Base-by-base conservation (phyloP, 1,140 invertebrate species). In the Megalonaias nervosa region DNA sequence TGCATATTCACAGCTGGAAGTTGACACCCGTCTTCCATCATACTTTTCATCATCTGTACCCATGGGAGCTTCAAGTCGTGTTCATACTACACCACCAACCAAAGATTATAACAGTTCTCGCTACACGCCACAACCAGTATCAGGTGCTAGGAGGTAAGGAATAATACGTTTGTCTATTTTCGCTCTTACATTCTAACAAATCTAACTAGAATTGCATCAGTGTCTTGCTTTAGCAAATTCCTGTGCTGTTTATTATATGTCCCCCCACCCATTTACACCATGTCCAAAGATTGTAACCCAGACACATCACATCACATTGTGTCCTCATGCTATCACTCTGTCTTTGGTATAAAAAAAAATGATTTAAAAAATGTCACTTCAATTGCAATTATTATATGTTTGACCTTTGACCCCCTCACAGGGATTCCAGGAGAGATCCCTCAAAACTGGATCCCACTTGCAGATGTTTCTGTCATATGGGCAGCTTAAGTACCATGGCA, bases 141-240 rank as follows among this genome's bases (percentile, higher is more conserved):
- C 82, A 67, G 82, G 84, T 85, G 84, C 84, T 85, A 84, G 84
- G 82, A 82, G 84, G 84, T 85, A 67, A 59, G 62, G 62, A 61
- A 57, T 61, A 11, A 21, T 1, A 67, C 4, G 26, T 31, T 31
- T 31, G 13, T 59, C 17, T 74, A 1, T 21, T 13, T 74, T 17
- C 1, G 1, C 56, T 59, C 12, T 15, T 21, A n/a, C 0, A 26
- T 14, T 23, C 1, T 14, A 26, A 65, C 6, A 48, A 48, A 48
- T 48, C 38, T 48, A 48, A 48, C 38, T 6, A 9, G 38, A 48
- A 48, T 11, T 61, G 62, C 16, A 21, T 67, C 16, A 17, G 13
- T 56, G 26, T 19, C 21, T 16, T 56, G 15, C 26, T 31, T 31
- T 31, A 31, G 26, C 19, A 14, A 21, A 21, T 16, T 15, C 12